These are phyloP conservation scores for Gobio occitaniae DNA, from an alignment of 2,797 vertebrate species.

Conservation along the genomic window DNA sequence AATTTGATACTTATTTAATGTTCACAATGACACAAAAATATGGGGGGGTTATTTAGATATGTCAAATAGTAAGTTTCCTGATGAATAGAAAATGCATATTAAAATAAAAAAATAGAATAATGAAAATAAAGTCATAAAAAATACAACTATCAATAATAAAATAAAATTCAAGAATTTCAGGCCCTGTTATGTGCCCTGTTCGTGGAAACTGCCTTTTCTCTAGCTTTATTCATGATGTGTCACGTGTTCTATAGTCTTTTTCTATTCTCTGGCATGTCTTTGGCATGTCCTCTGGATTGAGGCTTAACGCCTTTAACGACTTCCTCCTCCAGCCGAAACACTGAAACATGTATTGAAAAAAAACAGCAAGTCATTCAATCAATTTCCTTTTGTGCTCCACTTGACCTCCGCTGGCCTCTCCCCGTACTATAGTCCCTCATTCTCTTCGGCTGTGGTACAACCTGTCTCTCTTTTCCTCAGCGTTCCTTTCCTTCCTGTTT, in stretches of 20 bases:
- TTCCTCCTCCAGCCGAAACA: constrained; percentile 35
- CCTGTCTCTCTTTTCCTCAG: constrained; percentile 52
- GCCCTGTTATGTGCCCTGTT: background rate
- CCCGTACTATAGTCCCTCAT: background rate
- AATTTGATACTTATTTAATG: background rate
- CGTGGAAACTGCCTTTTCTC: constrained; percentile 8
- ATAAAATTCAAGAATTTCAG: background rate
- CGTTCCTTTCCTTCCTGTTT: constrained; percentile 62
- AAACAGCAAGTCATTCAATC: constrained; percentile 46
- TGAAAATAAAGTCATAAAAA: background rate
- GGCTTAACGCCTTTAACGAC: constrained; percentile 27
- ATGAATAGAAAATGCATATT: background rate
- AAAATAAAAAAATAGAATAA: background rate
- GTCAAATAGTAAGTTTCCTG: background rate
- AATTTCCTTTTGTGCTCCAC: constrained; percentile 30
- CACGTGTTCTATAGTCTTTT: constrained; percentile 7
- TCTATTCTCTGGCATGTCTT: too few relatives aligned
- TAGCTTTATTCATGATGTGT: background rate
- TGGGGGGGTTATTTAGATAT: background rate
- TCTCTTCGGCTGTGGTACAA: constrained; percentile 28
- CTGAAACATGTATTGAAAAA: constrained; percentile 36
- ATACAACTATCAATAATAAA: background rate
- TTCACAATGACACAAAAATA: background rate
- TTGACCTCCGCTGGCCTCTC: background rate
- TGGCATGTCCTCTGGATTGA: constrained; percentile 8